phyloP scores from a whole-genome alignment of 2,797 vertebrate species.

The Lemur catta region DNA sequence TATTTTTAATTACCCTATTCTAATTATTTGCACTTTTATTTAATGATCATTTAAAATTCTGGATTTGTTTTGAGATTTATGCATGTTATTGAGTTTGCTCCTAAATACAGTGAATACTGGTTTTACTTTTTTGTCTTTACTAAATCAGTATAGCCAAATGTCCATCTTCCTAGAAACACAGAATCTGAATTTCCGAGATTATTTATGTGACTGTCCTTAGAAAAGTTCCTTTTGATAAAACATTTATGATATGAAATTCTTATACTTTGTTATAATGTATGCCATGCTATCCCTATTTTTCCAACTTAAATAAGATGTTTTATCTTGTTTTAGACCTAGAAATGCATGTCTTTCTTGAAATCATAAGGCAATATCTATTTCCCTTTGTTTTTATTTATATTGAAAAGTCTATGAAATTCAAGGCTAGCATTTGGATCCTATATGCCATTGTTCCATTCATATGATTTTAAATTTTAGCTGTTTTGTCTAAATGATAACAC shows the following conservation, averaged over 20 bases:
- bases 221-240: slow-evolving; percentile 31
- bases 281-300: not conserved
- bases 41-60: slow-evolving; percentile 24
- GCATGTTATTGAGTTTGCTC: slow-evolving; percentile 39
- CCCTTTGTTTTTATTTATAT: not conserved
- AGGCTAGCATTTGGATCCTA: not conserved
- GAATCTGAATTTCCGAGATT: not conserved
- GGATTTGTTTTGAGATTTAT: slow-evolving; percentile 30
- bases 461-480: slow-evolving; percentile 12
- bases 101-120: slow-evolving; percentile 22
- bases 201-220: not conserved
- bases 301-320: not conserved
- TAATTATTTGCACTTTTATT: slow-evolving; percentile 3
- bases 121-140: slow-evolving; percentile 2
- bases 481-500: not conserved
- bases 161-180: not conserved
- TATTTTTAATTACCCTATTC: slow-evolving; percentile 38
- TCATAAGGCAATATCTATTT: not conserved
- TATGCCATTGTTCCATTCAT: not conserved
- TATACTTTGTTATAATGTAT: not conserved
- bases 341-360: not conserved
- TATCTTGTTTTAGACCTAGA: not conserved
- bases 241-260: not conserved
- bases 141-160: not conserved
- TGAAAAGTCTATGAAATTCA: slow-evolving; percentile 2